Base-by-base conservation (phyloP, 1,140 invertebrate genomes). In the Ceratina australensis region DNA sequence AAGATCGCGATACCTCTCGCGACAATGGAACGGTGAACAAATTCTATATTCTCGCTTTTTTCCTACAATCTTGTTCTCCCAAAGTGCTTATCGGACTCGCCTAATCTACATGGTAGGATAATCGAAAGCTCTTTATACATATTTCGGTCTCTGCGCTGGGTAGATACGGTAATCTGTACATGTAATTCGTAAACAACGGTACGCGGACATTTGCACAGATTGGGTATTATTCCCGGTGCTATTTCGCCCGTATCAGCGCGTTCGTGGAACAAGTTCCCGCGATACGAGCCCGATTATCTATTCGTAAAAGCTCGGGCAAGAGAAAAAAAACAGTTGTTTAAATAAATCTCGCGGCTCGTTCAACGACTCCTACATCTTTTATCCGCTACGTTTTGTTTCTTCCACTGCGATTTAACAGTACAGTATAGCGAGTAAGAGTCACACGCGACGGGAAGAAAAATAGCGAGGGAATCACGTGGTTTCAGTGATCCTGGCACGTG, bases 311-410 rank as follows among this genome's bases (percentile, higher is more conserved):
- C 28, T 20, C 20, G 52, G 15, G 16, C 28, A 67, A 61, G 16
- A 74, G 42, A 49, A 20, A 20, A 52, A 49, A 20, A 20, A 8
- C 33, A 18, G 5, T 47, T 20, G 28, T 60, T 33, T 59, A 18
- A 47, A 75, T 68, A 68, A 75, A 75, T 68, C 65, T 20, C 42
- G 4, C 33, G 33, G 7, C 33, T 12, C 56, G 74, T 76, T 76
- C 66, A 61, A 52, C 20, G 73, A 76, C 66, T 50, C 13, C 66
- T 0, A 12, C 33, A 22, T 20, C 42, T 75, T 47, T 57, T 10
- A 16, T 22, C 57, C 15, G 22, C 26, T 3, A 10, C 33, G 24
- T 68, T 52, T 2, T 42, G 66, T 69, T 61, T 24, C 47, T 52
- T 42, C 5, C 10, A 10, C 10, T 10, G 5, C 8, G 10, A 5